Evolutionary conservation across 2,797 vertebrate genomes (phyloP), one percentile per base, ranked within the genome.

Genomic region (Argya squamiceps): DNA sequence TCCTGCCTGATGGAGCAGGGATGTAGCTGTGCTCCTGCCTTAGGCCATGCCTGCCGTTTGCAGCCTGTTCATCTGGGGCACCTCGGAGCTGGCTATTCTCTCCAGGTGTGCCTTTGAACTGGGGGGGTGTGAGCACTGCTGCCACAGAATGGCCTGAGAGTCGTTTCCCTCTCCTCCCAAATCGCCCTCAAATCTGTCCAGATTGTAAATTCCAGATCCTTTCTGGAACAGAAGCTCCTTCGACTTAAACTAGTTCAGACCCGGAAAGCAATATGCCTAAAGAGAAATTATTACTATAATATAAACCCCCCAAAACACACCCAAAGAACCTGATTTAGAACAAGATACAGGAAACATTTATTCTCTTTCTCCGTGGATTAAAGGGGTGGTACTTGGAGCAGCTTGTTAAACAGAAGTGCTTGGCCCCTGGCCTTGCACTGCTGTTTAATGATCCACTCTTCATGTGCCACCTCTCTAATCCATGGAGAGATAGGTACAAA

Each of bases 321-420:
- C 69, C 74, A 88, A 96, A 97, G 91, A 97, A 95, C 53, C 56
- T 15, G 37, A 93, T 97, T 97, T 96, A 94, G 94, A 98, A 96
- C 95, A 97, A 96, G 96, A 95, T 93, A 93, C 78, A 73, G 89
- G 86, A 96, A 93, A 97, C 97, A 98, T 98, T 98, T 98, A 96
- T 98, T 97, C 97, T 95, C 92, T 95, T 94, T 96, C 96, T 98
- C 95, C 37, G 1, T 95, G 95, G 97, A 98, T 98, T 97, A 97
- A 97, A 97, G 97, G 98, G 97, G 97, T 97, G 98, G 97, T 97
- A 96, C 97, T 98, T 98, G 96, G 98, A 97, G 95, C 97, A 97
- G 98, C 98, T 98, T 98, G 97, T 98, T 98, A 98, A 98, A 98
- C 97, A 98, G 97, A 97, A 98, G 98, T 97, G 98, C 97, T 97